Evolutionary conservation across 2,797 vertebrate genomes (phyloP).

Genomic region (Mormyrus hasselquistii): DNA sequence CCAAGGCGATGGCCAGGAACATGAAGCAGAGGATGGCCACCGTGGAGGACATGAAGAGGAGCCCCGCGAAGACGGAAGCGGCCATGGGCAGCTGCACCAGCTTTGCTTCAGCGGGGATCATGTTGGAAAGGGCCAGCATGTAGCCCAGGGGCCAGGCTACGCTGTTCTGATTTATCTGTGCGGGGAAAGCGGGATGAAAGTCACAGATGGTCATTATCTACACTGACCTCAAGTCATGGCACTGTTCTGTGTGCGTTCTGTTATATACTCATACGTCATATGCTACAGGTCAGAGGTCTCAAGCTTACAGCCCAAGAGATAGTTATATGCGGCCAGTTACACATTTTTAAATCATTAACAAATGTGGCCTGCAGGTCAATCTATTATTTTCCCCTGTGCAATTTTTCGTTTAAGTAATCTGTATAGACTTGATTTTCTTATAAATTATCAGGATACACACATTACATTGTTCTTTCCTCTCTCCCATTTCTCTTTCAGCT

Average conservation of each 20-base stretch:
- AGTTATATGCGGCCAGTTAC: background rate
- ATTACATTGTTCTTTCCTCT: background rate
- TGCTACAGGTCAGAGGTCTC: background rate
- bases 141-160: conserved; percentile 90
- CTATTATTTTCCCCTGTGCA: background rate
- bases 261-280: background rate
- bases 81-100: conserved; percentile 66
- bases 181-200: background rate
- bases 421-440: background rate
- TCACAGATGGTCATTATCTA: background rate
- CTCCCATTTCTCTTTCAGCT: background rate
- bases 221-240: background rate
- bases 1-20: conserved; percentile 61
- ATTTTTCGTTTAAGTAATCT: background rate
- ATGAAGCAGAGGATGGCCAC: conserved; percentile 66
- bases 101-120: conserved; percentile 82
- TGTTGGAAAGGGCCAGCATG: conserved; percentile 88
- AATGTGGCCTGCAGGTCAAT: background rate
- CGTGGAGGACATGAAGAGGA: conserved; percentile 73
- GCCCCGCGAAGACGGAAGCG: conserved; percentile 66
- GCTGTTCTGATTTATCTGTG: conserved; percentile 75
- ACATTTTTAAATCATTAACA: background rate
- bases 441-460: background rate
- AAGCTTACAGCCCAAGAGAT: background rate
- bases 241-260: background rate